These are phyloP conservation scores for Intellagama lesueurii DNA, from an alignment of 2,797 vertebrate genomes.

Conservation along the genomic window DNA sequence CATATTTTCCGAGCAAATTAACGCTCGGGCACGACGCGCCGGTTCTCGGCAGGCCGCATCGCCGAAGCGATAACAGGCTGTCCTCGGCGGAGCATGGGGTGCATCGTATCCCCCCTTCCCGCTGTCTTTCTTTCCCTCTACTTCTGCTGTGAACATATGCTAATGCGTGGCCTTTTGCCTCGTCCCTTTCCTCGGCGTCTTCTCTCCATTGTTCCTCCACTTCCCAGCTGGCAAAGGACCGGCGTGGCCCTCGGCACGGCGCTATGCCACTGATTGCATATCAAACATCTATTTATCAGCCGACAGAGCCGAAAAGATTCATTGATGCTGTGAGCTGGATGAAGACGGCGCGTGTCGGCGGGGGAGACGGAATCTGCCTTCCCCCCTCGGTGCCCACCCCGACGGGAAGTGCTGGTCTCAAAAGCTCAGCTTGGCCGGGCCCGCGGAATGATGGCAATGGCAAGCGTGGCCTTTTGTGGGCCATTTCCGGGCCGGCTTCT, in stretches of 20 bases:
- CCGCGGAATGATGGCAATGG: too few relatives aligned
- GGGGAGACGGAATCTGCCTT: not conserved
- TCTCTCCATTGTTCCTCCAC: slow-evolving; percentile 14
- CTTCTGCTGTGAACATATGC: slow-evolving; percentile 32
- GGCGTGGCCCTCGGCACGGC: not conserved
- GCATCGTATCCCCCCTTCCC: not conserved
- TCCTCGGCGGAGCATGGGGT: not conserved
- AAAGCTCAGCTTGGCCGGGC: not conserved
- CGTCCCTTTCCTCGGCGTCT: not conserved
- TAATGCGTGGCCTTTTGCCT: slow-evolving; percentile 23
- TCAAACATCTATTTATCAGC: slow-evolving; percentile 44
- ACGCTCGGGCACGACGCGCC: not conserved
- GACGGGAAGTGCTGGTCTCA: not conserved
- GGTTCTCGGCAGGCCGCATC: not conserved
- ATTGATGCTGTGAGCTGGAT: slow-evolving; percentile 27
- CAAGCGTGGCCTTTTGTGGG: too few relatives aligned
- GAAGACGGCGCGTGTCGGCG: not conserved
- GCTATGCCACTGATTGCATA: slow-evolving; percentile 31
- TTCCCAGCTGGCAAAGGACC: slow-evolving; percentile 17
- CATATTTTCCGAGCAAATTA: slow-evolving; percentile 8
- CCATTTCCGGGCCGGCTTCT: too few relatives aligned
- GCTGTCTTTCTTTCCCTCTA: not conserved
- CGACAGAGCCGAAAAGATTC: slow-evolving; percentile 20
- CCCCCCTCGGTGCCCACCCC: not conserved
- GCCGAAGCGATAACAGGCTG: not conserved